A percentile compares a stretch with the other conserved stretches of the same genome.
Evolutionary conservation across 2,888 invertebrate species (phyloP).

Genomic region (Cosmorhoe ocellata): DNA sequence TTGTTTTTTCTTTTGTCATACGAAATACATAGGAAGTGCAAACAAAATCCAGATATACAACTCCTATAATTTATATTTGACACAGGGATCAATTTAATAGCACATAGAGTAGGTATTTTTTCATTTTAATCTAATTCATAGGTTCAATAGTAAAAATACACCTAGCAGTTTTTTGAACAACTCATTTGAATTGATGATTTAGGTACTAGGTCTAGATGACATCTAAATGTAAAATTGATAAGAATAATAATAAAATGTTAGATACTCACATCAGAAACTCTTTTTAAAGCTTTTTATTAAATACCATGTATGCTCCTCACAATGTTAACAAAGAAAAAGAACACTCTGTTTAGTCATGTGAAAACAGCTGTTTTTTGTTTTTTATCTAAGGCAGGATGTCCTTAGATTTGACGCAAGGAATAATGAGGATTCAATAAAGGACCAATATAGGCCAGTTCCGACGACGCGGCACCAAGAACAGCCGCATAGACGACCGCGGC

Average conservation of each 20-base stretch:
- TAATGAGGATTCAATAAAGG: slow-evolving; percentile 49
- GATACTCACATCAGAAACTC: slow-evolving; percentile 29
- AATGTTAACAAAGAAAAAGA: slow-evolving; percentile 28
- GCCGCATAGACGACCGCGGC: slow-evolving; percentile 47
- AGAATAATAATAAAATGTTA: slow-evolving; percentile 21
- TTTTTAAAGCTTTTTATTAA: slow-evolving; percentile 19
- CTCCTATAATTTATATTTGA: too few relatives aligned
- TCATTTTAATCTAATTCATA: too few relatives aligned
- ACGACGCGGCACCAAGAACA: slow-evolving; percentile 47
- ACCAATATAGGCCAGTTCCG: slow-evolving; percentile 65
- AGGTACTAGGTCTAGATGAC: slow-evolving; percentile 26
- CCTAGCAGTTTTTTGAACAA: too few relatives aligned
- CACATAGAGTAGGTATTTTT: too few relatives aligned
- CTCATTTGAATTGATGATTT: slow-evolving; percentile 37
- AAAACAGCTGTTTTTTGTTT: slow-evolving; percentile 9
- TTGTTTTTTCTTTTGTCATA: too few relatives aligned
- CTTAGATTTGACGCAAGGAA: slow-evolving; percentile 8
- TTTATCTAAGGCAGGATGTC: slow-evolving; percentile 8
- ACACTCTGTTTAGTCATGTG: slow-evolving; percentile 13
- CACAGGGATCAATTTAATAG: too few relatives aligned
- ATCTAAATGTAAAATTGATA: slow-evolving; percentile 40
- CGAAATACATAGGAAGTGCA: too few relatives aligned
- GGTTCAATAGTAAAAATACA: too few relatives aligned
- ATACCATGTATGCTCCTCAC: slow-evolving; percentile 29
- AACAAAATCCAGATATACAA: too few relatives aligned